Conservation (phyloP, 2,113 vertebrate genomes). For the Megalops atlanticus region DNA sequence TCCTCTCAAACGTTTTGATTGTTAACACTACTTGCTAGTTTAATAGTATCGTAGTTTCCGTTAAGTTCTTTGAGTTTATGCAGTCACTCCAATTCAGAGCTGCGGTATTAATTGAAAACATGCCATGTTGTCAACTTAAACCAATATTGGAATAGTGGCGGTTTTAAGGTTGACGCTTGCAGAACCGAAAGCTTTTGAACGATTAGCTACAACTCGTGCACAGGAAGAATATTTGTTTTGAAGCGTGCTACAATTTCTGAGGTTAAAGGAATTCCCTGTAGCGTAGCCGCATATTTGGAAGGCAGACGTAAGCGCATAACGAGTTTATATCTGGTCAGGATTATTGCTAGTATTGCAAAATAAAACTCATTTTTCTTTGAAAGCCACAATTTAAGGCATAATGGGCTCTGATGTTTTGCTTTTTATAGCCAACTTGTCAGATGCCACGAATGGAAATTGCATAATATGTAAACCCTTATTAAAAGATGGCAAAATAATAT, state of each 20-base stretch:
- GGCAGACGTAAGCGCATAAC: slow-evolving; percentile 1
- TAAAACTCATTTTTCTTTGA: neutral
- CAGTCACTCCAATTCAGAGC: neutral
- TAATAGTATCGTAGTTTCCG: slow-evolving; percentile 5
- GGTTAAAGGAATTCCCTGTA: slow-evolving; percentile 10
- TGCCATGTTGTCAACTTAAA: slow-evolving; percentile 10
- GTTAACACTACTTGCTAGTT: neutral
- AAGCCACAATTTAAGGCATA: neutral
- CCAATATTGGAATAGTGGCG: slow-evolving; percentile 10
- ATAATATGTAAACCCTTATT: neutral
- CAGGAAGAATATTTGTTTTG: slow-evolving; percentile 4
- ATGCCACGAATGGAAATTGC: neutral
- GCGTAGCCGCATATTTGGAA: neutral
- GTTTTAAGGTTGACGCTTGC: slow-evolving; percentile 15
- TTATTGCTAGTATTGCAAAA: neutral
- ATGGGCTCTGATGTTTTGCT: neutral
- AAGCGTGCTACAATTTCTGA: slow-evolving; percentile 12
- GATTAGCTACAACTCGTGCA: neutral
- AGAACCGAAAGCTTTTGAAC: neutral
- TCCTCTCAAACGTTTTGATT: neutral
- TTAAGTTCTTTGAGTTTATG: slow-evolving; percentile 17
- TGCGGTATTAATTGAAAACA: slow-evolving; percentile 19
- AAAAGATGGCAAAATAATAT: neutral
- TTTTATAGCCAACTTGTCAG: neutral
- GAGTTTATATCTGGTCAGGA: slow-evolving; percentile 3